phyloP scores from a whole-genome alignment of 2,888 invertebrate genomes.

The Sphaerophoria taeniata region DNA sequence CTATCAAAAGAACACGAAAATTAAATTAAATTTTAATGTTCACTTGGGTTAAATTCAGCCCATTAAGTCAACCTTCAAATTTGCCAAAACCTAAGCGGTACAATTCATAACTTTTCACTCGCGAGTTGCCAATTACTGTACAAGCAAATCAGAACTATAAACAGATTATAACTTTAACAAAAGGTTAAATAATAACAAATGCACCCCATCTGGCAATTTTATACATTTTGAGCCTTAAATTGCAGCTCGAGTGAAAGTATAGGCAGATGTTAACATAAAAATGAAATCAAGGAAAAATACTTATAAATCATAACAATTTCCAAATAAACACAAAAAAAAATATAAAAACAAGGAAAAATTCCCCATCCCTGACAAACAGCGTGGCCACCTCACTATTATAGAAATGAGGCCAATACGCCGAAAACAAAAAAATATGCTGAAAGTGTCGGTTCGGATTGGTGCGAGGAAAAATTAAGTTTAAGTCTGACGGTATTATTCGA shows the following conservation, averaged over 20 bases:
- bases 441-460: slow-evolving; percentile 35
- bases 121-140: background rate
- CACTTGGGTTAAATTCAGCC: slow-evolving; percentile 15
- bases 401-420: slow-evolving; percentile 9
- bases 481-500: slow-evolving; percentile 31
- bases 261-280: slow-evolving; percentile 15
- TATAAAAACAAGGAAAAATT: background rate
- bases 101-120: background rate
- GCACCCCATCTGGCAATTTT: slow-evolving; percentile 10
- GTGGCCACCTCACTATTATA: background rate
- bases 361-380: background rate
- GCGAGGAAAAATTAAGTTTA: slow-evolving; percentile 43
- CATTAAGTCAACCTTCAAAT: slow-evolving; percentile 4
- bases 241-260: slow-evolving; percentile 29
- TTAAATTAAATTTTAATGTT: slow-evolving; percentile 45
- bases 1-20: background rate
- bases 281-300: slow-evolving; percentile 31
- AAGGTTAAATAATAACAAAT: slow-evolving; percentile 43
- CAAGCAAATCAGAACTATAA: slow-evolving; percentile 10
- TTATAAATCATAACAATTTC: slow-evolving; percentile 64
- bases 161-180: slow-evolving; percentile 50
- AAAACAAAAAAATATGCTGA: background rate
- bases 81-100: slow-evolving; percentile 4
- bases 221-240: slow-evolving; percentile 33
- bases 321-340: slow-evolving; percentile 36